These are phyloP conservation scores for Tenodera sinensis DNA, from an alignment of 2,888 invertebrate species.

Conservation along the genomic window DNA sequence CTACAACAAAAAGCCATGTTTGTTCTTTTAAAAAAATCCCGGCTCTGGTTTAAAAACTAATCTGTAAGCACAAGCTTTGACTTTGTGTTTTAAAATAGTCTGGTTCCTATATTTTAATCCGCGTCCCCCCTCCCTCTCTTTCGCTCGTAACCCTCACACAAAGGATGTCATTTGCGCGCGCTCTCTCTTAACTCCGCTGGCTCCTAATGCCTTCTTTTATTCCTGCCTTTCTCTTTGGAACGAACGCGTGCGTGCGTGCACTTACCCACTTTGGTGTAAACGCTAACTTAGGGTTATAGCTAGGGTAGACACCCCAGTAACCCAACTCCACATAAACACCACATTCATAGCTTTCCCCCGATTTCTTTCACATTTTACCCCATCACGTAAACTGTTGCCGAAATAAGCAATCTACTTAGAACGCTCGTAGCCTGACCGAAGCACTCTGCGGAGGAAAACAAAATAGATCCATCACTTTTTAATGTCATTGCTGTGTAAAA, in stretches of 20 bases:
- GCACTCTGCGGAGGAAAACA: too few species aligned
- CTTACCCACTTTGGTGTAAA: background rate
- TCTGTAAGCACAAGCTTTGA: background rate
- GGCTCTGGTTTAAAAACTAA: background rate
- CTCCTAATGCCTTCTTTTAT: slow-evolving; percentile 4
- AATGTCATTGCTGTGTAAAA: too few species aligned
- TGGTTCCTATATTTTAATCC: background rate
- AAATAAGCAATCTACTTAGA: too few species aligned
- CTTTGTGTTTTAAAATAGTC: slow-evolving; percentile 6
- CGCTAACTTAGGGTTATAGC: background rate
- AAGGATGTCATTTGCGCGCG: slow-evolving; percentile 9
- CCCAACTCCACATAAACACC: background rate
- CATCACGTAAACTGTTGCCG: too few species aligned
- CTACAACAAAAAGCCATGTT: background rate
- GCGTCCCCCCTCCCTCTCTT: background rate
- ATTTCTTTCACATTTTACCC: too few species aligned
- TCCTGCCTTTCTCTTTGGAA: background rate
- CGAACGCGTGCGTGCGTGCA: too few species aligned
- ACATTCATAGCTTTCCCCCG: too few species aligned
- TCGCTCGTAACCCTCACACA: background rate
- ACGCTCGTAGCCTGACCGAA: too few species aligned
- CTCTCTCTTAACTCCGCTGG: background rate
- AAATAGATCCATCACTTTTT: too few species aligned
- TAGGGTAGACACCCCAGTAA: background rate
- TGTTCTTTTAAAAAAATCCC: background rate